Conservation (phyloP, 1,140 invertebrate species). For the Drosophila lini region DNA sequence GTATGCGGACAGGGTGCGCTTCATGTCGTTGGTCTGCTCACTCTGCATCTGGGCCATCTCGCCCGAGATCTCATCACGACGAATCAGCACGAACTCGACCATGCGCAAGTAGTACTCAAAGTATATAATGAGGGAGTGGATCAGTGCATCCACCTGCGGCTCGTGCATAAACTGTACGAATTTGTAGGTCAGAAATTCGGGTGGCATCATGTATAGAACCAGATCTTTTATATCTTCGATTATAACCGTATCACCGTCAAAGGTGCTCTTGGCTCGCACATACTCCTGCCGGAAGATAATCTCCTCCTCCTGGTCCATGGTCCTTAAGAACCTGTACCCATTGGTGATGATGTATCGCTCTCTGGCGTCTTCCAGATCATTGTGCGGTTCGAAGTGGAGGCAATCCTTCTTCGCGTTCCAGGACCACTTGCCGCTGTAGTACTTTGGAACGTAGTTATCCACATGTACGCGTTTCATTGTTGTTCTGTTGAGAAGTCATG, state of each 20-base stretch:
- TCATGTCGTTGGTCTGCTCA: conserved; percentile 65
- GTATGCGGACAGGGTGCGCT: conserved; percentile 60
- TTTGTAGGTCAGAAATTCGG: conserved; percentile 42
- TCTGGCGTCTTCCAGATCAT: conserved; percentile 44
- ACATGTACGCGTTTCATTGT: conserved; percentile 56
- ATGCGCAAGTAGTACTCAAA: conserved; percentile 76
- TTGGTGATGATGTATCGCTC: conserved; percentile 62
- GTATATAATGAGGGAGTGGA: conserved; percentile 74
- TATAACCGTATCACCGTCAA: conserved; percentile 51
- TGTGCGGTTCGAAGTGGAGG: conserved; percentile 53
- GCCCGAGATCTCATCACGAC: conserved; percentile 66
- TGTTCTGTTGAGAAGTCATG: neutral
- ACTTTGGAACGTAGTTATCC: conserved; percentile 62
- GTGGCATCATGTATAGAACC: conserved; percentile 71
- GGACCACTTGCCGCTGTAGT: conserved; percentile 67
- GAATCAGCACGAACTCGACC: conserved; percentile 75
- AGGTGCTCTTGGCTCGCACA: conserved; percentile 28
- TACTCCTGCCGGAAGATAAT: conserved; percentile 71
- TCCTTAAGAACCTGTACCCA: conserved; percentile 59
- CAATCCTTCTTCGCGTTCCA: conserved; percentile 56
- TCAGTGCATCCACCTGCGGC: conserved; percentile 44
- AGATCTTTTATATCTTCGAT: conserved; percentile 61
- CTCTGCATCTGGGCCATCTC: conserved; percentile 65
- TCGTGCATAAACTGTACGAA: conserved; percentile 67
- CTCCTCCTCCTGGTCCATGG: conserved; percentile 71